Base-by-base conservation (phyloP, 2,113 vertebrate genomes). In the Sapayoa aenigma region DNA sequence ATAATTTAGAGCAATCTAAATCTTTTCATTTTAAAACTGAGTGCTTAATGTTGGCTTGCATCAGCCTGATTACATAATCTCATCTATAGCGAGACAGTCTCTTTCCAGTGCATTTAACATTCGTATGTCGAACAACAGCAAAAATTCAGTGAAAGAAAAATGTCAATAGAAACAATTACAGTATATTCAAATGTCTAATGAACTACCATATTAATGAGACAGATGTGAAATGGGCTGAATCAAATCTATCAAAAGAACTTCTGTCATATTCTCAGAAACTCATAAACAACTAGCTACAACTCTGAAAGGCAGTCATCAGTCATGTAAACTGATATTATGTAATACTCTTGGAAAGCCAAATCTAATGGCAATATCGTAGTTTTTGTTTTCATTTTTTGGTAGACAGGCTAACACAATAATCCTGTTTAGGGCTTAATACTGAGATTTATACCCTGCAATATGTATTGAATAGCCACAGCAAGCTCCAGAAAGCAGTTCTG, bases 141-240 rank as follows among this genome's bases (percentile, higher is more conserved):
- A 84, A 86, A 94, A 95, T 68, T 81, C 94, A 81, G 76, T 52
- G 52, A 75, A 92, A 93, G 52, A 92, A 83, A 96, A 94, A 93
- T 58, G 77, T 75, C 87, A 91, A 77, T 65, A 94, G 84, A 85
- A 87, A 93, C 84, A 90, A 90, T 96, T 96, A 97, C 31, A 65
- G 69, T 67, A 93, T 81, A 96, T 95, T 92, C 81, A 87, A 59
- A 76, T 79, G 91, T 88, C 68, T 95, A 95, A 95, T 90, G 87
- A 94, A 95, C 69, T 55, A 80, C 72, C 47, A 42, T 9, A 87
- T 90, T 95, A 94, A 88, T 12, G 16, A 94, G 79, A 93, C 82
- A 94, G 90, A 90, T 89, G 80, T 93, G 56, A 93, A 96, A 96
- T 86, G 35, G 68, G 71, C 67, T 93, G 84, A 96, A 95, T 90